Conservation (phyloP, 2,888 invertebrate genomes). For the Argyresthia albistria region DNA sequence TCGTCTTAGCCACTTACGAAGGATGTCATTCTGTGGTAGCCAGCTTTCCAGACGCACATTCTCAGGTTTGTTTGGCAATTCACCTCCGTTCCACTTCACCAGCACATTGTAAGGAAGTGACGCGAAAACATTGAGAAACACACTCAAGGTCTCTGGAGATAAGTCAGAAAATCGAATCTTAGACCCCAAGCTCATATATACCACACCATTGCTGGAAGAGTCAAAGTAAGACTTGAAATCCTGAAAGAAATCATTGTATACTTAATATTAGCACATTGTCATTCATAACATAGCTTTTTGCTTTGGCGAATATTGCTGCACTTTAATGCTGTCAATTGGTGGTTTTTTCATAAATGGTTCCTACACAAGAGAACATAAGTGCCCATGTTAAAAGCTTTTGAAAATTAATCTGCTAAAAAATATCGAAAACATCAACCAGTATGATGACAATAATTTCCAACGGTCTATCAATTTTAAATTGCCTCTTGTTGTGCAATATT, state of each 20-base stretch:
- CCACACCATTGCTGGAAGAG: slow-evolving; percentile 1
- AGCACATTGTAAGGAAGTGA: slow-evolving; percentile 5
- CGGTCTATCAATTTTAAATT: too few species aligned
- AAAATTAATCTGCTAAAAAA: too few species aligned
- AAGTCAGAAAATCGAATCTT: slow-evolving; percentile 2
- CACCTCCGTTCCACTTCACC: slow-evolving; percentile 4
- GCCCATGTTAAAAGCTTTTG: too few species aligned
- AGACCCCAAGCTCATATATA: slow-evolving; percentile 4
- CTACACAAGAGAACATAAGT: too few species aligned
- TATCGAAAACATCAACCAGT: too few species aligned
- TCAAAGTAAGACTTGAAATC: slow-evolving; percentile 1
- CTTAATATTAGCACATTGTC: too few species aligned
- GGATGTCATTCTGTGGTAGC: slow-evolving; percentile 6
- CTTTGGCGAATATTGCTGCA: too few species aligned
- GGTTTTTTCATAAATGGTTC: too few species aligned
- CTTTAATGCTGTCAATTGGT: too few species aligned
- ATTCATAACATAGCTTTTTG: too few species aligned
- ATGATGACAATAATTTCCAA: too few species aligned
- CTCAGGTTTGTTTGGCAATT: not conserved
- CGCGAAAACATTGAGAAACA: slow-evolving; percentile 1
- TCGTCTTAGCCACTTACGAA: slow-evolving; percentile 3
- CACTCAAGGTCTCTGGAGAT: not conserved
- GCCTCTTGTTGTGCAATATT: too few species aligned
- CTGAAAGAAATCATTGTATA: not conserved
- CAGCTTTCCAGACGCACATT: not conserved